These are phyloP conservation scores for Melangyna quadrimaculata DNA, from an alignment of 2,888 invertebrate species.

Conservation along the genomic window DNA sequence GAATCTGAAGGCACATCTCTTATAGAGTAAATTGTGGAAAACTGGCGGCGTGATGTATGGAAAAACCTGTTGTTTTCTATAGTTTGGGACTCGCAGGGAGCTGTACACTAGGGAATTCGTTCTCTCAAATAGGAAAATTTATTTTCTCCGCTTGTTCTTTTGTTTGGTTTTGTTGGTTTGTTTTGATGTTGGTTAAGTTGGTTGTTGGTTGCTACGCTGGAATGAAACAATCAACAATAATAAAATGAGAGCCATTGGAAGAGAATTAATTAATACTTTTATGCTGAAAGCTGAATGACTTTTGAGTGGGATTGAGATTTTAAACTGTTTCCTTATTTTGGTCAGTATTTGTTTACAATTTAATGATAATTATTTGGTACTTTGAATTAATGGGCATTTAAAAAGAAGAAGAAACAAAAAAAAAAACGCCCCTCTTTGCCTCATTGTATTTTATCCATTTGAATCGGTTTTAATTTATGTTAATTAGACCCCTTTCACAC, in stretches of 20 bases:
- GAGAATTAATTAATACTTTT: background rate
- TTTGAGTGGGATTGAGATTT: constrained; percentile 11
- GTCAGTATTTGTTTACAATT: background rate
- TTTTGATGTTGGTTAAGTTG: background rate
- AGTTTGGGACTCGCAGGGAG: background rate
- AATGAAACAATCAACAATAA: constrained; percentile 25
- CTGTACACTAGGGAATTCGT: background rate
- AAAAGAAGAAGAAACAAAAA: too few species aligned
- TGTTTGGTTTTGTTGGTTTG: constrained; percentile 40
- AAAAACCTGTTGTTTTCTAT: constrained; percentile 25
- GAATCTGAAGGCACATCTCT: background rate
- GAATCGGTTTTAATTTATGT: background rate
- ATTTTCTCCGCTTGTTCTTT: background rate
- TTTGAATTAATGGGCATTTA: background rate
- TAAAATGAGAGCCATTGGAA: constrained; percentile 45
- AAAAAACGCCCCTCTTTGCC: background rate
- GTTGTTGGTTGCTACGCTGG: constrained; percentile 56
- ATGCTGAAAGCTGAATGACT: constrained; percentile 9
- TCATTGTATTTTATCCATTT: background rate
- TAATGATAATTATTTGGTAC: background rate
- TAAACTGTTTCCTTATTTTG: background rate
- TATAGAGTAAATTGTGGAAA: background rate
- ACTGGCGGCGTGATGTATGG: constrained; percentile 8
- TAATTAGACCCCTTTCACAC: too few species aligned
- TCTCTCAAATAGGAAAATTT: background rate